Evolutionary conservation across 2,113 vertebrate species (phyloP), one percentile per base, ranked within the genome.

Genomic region (Atherinomorus stipes): DNA sequence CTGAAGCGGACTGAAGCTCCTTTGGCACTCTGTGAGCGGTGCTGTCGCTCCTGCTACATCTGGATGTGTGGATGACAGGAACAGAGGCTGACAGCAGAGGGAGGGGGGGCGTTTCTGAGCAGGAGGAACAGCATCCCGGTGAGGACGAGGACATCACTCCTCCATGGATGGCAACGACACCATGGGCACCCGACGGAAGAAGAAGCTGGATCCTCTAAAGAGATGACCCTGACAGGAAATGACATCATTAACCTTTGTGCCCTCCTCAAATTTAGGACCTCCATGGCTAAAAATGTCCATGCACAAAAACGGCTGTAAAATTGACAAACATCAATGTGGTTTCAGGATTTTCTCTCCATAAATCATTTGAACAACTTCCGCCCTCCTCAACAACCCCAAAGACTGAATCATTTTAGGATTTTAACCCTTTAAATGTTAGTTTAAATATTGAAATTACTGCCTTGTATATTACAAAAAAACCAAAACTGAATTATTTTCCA

Each of bases 131-230:
- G 31, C 53, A 11, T 57, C 78, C 47, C 42, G 23, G 44, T 11
- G 47, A n/a, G 5, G 64, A 31, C 23, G 40, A 63, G 8, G 42
- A 61, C 6, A 22, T 88, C 77, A 92, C 56, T 85, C 64, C 45
- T 85, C 58, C 2, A 49, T 63, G 47, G 62, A 15, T 13, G 84
- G 53, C 34, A 89, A 0, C 21, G 69, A 59, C 18, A 72, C 67
- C 54, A 77, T 21, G 10, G 96, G 93, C 1, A 94, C 93, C 37
- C 95, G 91, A 66, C 96, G 96, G 90, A 96, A 97, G 37, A 97
- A 95, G 78, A 96, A 93, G 84, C 96, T 96, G 91, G 96, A 96
- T 76, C 95, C 95, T 0, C 96, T 94, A 91, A 96, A 96, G 38
- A 97, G 93, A 83, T 96, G 93, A 58, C 95, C 95, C 96, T 96